Evolutionary conservation across 2,888 invertebrate species (phyloP).

Genomic region (Hirtodrosophila duncani): DNA sequence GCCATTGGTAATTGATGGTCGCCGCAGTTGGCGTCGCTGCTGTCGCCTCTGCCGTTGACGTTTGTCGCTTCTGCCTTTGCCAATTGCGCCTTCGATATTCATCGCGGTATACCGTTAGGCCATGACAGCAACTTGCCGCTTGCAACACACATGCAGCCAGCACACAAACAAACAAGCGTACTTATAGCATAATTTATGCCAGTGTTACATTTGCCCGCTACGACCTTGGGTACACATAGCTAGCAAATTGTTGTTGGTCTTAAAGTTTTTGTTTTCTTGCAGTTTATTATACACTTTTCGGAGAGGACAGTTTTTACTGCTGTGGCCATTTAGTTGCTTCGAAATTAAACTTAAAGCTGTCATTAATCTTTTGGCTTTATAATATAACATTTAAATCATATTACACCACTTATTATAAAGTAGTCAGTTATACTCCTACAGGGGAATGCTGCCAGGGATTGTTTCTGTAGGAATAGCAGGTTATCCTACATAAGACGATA

Average conservation of each 20-base stretch:
- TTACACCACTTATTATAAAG: too few species aligned
- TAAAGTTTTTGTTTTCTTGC: conserved; percentile 11
- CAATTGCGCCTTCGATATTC: conserved; percentile 37
- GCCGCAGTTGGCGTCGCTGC: conserved; percentile 3
- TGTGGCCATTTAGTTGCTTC: too few species aligned
- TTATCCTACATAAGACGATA: too few species aligned
- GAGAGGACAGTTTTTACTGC: too few species aligned
- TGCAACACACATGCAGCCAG: neutral
- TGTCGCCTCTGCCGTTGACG: conserved; percentile 22
- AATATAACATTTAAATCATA: too few species aligned
- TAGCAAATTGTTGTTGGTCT: conserved; percentile 40
- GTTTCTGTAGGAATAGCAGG: too few species aligned
- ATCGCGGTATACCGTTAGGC: conserved; percentile 42
- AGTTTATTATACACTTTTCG: conserved; percentile 6
- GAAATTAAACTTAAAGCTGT: too few species aligned
- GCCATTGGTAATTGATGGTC: conserved; percentile 40
- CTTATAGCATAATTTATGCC: conserved; percentile 65
- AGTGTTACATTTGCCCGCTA: conserved; percentile 64
- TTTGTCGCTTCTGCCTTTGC: conserved; percentile 23
- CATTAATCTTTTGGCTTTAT: too few species aligned
- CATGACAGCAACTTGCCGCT: conserved; percentile 30
- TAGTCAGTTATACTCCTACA: too few species aligned
- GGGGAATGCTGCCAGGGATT: too few species aligned
- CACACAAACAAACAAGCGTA: neutral
- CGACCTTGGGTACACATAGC: conserved; percentile 56